phyloP scores from a whole-genome alignment of 35 echinoderm and acorn worm genomes.

The Ptychodera flava region DNA sequence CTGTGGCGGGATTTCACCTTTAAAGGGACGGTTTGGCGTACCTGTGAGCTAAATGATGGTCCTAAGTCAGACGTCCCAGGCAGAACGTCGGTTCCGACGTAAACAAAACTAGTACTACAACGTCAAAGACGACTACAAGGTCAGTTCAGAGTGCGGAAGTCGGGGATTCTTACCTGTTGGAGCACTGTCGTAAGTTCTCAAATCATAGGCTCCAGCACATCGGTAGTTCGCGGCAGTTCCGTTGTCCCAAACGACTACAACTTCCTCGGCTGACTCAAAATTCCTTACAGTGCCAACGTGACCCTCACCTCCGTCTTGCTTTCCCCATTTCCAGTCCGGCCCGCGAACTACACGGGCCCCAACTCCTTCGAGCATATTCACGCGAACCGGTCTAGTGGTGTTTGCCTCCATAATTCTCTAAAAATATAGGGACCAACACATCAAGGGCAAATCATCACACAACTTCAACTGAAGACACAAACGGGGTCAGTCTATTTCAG shows the following conservation, averaged over 20 bases:
- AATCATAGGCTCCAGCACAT: slow-evolving; percentile 93
- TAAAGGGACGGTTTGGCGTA: too few relatives aligned
- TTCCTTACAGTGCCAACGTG: slow-evolving; percentile 94
- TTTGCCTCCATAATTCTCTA: background rate
- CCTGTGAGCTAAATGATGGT: too few relatives aligned
- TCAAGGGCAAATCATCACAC: too few relatives aligned
- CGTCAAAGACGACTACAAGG: too few relatives aligned
- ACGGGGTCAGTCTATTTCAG: too few relatives aligned
- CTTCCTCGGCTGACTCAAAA: slow-evolving; percentile 98
- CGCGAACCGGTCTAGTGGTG: background rate
- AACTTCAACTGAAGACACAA: too few relatives aligned
- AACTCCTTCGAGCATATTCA: slow-evolving; percentile 97
- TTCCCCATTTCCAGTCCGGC: slow-evolving; percentile 99
- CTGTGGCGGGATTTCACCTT: too few relatives aligned
- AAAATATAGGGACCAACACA: too few relatives aligned
- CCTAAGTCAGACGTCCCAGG: too few relatives aligned
- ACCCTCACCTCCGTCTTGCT: slow-evolving; percentile 98
- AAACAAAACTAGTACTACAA: too few relatives aligned
- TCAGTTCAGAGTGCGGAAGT: too few relatives aligned
- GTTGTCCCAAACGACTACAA: slow-evolving; percentile 98
- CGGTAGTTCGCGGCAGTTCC: slow-evolving; percentile 98
- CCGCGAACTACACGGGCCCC: slow-evolving; percentile 91
- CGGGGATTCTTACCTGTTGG: slow-evolving; percentile 70
- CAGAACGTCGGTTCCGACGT: too few relatives aligned
- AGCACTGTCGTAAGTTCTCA: slow-evolving; percentile 86